These are phyloP conservation scores for Furcula furcula DNA, from an alignment of 2,888 invertebrate genomes.

Conservation along the genomic window DNA sequence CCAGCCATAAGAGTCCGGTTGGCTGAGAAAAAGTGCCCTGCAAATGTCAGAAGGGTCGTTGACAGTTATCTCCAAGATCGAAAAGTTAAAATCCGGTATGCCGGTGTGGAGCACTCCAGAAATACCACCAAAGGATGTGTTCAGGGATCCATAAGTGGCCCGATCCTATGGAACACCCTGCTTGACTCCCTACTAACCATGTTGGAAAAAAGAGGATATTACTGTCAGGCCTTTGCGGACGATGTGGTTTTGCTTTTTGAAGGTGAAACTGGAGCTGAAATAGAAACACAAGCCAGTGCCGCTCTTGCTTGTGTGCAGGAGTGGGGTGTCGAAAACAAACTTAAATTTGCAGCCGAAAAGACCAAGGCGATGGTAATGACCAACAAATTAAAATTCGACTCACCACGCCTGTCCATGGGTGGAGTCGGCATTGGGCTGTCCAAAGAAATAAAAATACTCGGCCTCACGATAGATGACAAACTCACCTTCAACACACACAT, in stretches of 20 bases:
- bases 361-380: neutral
- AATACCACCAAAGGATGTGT: neutral
- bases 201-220: neutral
- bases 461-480: neutral
- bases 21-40: neutral
- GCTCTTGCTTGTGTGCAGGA: neutral
- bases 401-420: neutral
- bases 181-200: conserved; percentile 1
- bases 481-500: too few relatives aligned
- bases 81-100: neutral
- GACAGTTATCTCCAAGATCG: neutral
- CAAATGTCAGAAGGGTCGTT: neutral
- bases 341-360: neutral
- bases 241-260: neutral
- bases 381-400: neutral
- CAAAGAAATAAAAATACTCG: conserved; percentile 1
- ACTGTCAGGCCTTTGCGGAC: neutral
- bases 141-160: neutral
- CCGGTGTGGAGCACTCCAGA: neutral
- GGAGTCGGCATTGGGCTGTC: neutral
- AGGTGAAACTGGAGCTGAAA: neutral
- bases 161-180: conserved; percentile 1
- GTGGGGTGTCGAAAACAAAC: too few relatives aligned
- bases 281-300: neutral
- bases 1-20: conserved; percentile 1